phyloP scores from a whole-genome alignment of 2,888 invertebrate genomes.

The Petrolisthes cinctipes region DNA sequence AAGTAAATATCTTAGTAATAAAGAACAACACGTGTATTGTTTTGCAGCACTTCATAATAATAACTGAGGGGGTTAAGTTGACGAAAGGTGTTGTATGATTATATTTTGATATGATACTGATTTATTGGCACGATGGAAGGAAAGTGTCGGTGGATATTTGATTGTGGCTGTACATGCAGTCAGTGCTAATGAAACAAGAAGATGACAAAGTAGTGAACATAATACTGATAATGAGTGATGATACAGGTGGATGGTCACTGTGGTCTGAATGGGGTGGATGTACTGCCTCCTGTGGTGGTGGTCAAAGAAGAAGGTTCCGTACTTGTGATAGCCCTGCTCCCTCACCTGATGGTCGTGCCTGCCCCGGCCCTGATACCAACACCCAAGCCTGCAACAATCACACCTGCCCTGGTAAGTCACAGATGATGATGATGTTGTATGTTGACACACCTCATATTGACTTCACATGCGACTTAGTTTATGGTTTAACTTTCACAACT shows the following conservation, averaged over 20 bases:
- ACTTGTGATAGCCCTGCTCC: constrained; percentile 72
- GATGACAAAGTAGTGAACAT: too few relatives aligned
- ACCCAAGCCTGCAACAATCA: constrained; percentile 68
- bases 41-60: too few relatives aligned
- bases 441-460: not conserved
- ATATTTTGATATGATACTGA: too few relatives aligned
- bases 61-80: too few relatives aligned
- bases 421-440: not conserved
- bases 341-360: constrained; percentile 71
- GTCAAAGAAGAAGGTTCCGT: constrained; percentile 73
- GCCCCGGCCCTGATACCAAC: constrained; percentile 69
- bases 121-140: too few relatives aligned
- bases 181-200: too few relatives aligned
- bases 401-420: constrained; percentile 68
- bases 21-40: too few relatives aligned
- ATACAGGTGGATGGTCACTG: constrained; percentile 70
- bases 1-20: too few relatives aligned
- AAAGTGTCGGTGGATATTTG: too few relatives aligned
- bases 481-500: not conserved
- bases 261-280: constrained; percentile 76
- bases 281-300: constrained; percentile 73
- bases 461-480: not conserved
- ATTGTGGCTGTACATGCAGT: too few relatives aligned
- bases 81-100: too few relatives aligned
- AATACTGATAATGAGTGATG: not conserved